Percentiles rank a stretch among this genome's conserved stretches.
phyloP scores from a whole-genome alignment of 1,140 invertebrate genomes.

The Colletes gigas region DNA sequence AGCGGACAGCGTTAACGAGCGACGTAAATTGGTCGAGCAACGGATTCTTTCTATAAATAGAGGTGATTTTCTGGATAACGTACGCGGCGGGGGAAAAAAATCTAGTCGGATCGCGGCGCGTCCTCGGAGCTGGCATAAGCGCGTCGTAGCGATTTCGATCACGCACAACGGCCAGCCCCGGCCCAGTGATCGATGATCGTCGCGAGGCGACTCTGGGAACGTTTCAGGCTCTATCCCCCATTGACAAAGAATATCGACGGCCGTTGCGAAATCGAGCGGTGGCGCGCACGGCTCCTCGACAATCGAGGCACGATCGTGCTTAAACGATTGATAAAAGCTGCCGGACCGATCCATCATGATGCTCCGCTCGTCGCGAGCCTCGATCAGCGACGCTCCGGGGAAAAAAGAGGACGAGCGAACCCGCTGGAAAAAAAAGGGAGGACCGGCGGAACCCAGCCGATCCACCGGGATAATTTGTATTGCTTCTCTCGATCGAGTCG shows the following conservation, averaged over 20 bases:
- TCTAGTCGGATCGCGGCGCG: not conserved
- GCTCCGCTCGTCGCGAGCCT: conserved; percentile 45
- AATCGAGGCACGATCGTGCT: conserved; percentile 69
- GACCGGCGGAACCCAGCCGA: not conserved
- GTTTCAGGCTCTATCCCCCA: conserved; percentile 45
- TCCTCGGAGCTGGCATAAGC: conserved; percentile 40
- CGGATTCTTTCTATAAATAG: conserved; percentile 27
- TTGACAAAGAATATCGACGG: conserved; percentile 72
- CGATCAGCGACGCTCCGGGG: not conserved
- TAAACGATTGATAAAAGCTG: conserved; percentile 74
- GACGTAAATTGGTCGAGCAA: not conserved
- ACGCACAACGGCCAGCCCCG: conserved; percentile 47
- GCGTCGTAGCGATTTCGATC: conserved; percentile 56
- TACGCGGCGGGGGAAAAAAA: not conserved
- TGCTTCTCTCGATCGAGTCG: conserved; percentile 22
- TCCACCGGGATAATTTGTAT: conserved; percentile 45
- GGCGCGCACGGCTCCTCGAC: conserved; percentile 59
- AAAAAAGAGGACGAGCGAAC: not conserved
- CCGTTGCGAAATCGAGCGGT: conserved; percentile 55
- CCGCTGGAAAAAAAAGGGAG: not conserved
- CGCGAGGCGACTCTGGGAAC: conserved; percentile 51
- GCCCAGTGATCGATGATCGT: conserved; percentile 63
- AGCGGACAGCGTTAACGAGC: too few species aligned
- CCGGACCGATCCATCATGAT: conserved; percentile 72
- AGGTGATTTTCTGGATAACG: conserved; percentile 18